Percentiles rank a stretch among this genome's conserved stretches.
phyloP scores from a whole-genome alignment of 2,888 invertebrate species.

The Limnephilus auricula region DNA sequence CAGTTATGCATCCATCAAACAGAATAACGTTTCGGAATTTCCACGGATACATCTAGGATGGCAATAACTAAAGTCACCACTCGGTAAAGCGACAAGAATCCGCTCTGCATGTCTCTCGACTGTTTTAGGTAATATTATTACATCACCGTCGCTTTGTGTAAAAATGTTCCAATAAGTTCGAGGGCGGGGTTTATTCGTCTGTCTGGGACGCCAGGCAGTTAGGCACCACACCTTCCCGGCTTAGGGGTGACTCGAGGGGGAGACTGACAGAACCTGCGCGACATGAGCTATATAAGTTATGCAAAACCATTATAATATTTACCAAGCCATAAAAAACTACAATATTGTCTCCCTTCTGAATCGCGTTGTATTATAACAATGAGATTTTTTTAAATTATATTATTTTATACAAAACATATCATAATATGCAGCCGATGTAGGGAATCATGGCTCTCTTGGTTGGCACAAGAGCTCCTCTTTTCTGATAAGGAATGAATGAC shows the following conservation, averaged over 20 bases:
- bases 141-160: neutral
- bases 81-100: neutral
- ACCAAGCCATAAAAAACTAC: too few species aligned
- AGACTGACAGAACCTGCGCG: neutral
- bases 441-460: too few species aligned
- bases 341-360: too few species aligned
- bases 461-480: too few species aligned
- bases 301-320: too few species aligned
- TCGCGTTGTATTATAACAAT: too few species aligned
- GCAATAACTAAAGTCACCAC: neutral
- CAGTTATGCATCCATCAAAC: neutral
- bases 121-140: neutral
- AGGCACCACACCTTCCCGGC: neutral
- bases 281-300: too few species aligned
- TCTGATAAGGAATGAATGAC: too few species aligned
- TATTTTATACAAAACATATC: too few species aligned
- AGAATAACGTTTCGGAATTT: neutral
- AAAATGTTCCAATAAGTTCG: neutral
- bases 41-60: too few species aligned
- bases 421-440: too few species aligned
- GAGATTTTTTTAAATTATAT: too few species aligned
- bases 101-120: neutral
- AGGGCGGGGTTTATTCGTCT: neutral
- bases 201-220: neutral
- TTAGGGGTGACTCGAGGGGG: neutral